Conservation (phyloP, 2,113 vertebrate genomes). For the Chinchilla lanigera region DNA sequence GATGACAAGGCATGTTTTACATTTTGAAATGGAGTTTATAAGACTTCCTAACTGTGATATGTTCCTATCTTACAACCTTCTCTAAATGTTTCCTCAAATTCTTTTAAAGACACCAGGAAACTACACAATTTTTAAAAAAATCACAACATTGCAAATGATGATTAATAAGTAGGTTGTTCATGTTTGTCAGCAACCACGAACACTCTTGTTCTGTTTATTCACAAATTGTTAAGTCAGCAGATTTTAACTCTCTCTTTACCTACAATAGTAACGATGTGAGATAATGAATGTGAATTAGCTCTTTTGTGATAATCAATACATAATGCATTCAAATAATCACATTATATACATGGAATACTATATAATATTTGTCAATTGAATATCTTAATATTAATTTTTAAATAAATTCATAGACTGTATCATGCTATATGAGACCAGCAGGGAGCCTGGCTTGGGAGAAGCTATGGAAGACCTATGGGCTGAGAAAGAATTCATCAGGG, state of each 20-base stretch:
- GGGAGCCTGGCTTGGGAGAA: neutral
- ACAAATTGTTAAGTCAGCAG: neutral
- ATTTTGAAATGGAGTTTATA: neutral
- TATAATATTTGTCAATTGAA: neutral
- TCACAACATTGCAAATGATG: neutral
- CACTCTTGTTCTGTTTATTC: neutral
- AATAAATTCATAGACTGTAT: neutral
- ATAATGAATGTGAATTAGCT: neutral
- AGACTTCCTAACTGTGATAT: neutral
- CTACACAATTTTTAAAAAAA: neutral
- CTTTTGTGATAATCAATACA: neutral
- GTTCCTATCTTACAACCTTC: neutral
- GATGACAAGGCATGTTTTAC: neutral
- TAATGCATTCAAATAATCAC: neutral
- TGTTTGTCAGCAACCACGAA: neutral
- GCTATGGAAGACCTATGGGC: neutral
- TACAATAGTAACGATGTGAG: neutral
- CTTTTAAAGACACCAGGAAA: neutral
- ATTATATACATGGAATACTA: no score
- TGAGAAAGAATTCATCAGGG: no score
- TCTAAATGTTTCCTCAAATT: neutral
- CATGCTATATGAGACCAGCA: fast-evolving
- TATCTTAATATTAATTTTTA: neutral
- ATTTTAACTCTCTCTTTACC: neutral
- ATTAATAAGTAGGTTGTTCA: neutral